Base-by-base conservation (phyloP, 2,888 invertebrate species). In the Chloroclysta siterata region DNA sequence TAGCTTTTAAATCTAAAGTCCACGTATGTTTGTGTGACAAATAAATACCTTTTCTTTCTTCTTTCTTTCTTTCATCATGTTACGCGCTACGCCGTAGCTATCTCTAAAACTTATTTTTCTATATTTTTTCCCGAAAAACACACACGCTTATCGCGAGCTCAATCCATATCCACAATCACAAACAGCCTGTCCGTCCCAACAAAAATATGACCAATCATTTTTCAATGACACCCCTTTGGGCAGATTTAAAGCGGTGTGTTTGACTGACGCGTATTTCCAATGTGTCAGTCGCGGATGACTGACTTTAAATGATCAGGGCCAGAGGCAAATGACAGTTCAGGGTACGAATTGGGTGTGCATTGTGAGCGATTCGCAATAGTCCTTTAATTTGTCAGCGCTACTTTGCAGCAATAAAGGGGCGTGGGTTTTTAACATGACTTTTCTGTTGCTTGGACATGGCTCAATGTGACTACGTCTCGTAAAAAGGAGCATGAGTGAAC, bases 251-350 rank as follows among this genome's bases (percentile, higher is more conserved):
- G 78, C 81, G 77, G 74, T 78, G 74, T 69, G 78, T 83, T 80
- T 81, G 84, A 81, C 73, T 83, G 83, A 82, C 80, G 77, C 75
- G 74, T 80, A 79, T 80, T 81, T 82, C 80, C 78, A 82, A 87
- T 85, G 80, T 83, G 88, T 85, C 87, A 84, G 83, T 87, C 84
- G 78, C 77, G 82, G 77, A 72, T 78, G 79, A 75, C 71, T 81
- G 83, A 75, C 71, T 75, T 70, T 76, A 81, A 85, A 83, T 82
- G 84, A 85, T 82, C 82, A 80, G 74, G 42, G 73, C 74, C 80
- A 76, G 74, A 73, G 77, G 74, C 73, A 75, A 72, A 59, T 73
- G 74, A 75, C 76, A 70, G 73, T 66, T 69, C 65, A 71, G 67
- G 33, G 48, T 41, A 28, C 48, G 29, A 50, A 48, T 48, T 42